phyloP scores from a whole-genome alignment of 2,113 vertebrate species.

The Nanger granti region DNA sequence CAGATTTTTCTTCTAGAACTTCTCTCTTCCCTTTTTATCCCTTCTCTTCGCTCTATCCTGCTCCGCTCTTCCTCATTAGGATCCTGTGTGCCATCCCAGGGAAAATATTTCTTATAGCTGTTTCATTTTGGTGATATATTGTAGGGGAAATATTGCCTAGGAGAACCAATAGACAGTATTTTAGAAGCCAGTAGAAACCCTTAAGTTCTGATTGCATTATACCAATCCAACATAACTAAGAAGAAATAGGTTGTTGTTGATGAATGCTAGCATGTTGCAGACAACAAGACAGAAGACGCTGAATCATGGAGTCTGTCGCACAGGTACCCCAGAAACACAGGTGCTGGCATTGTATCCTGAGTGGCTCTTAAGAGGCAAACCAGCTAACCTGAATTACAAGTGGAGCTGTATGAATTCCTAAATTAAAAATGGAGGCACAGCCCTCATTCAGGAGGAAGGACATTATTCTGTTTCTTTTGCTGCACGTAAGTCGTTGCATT shows the following conservation, averaged over 20 bases:
- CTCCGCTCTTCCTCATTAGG: not conserved
- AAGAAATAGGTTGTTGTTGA: not conserved
- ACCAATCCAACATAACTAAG: not conserved
- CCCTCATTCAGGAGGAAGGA: not conserved
- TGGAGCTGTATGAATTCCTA: not conserved
- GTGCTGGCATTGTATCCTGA: not conserved
- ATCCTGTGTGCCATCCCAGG: not conserved
- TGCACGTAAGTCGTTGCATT: not conserved
- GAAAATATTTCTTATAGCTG: not conserved
- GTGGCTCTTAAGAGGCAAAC: not conserved
- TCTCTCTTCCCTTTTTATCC: not conserved
- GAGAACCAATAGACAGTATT: not conserved
- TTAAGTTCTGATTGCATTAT: not conserved
- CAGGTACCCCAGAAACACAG: not conserved
- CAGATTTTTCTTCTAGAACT: not conserved
- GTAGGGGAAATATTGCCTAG: not conserved
- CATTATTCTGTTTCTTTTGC: not conserved
- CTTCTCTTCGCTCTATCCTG: not conserved
- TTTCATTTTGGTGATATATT: constrained; percentile 12
- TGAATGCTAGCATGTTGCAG: not conserved
- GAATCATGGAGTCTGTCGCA: not conserved
- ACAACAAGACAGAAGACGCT: not conserved
- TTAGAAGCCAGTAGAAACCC: not conserved
- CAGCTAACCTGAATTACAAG: not conserved
- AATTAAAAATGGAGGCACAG: not conserved